These are phyloP conservation scores for Antrozous pallidus DNA, from an alignment of 2,797 vertebrate genomes.

Conservation along the genomic window DNA sequence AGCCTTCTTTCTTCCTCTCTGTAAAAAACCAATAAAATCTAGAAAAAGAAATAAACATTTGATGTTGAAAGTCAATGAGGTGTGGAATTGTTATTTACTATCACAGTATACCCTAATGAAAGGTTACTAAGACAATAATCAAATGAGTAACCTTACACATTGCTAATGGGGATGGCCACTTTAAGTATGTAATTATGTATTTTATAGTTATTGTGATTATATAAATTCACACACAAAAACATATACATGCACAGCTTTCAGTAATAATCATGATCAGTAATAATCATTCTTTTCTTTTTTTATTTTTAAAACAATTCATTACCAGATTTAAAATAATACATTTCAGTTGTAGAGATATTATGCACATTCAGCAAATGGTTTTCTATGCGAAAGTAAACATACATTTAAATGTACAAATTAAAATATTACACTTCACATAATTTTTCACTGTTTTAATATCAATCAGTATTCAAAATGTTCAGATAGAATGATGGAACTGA, in stretches of 20 bases:
- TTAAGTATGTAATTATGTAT: neutral
- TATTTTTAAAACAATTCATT: neutral
- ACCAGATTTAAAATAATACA: neutral
- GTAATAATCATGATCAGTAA: neutral
- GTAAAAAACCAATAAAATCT: too few species aligned
- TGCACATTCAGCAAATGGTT: neutral
- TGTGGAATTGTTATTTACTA: neutral
- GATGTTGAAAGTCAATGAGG: neutral
- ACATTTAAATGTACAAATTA: neutral
- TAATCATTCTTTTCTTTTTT: neutral
- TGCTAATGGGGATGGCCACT: neutral
- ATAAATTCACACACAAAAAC: neutral
- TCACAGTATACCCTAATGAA: neutral
- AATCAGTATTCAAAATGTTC: neutral
- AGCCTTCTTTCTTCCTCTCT: too few species aligned
- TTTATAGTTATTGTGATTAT: neutral
- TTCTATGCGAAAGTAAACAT: neutral
- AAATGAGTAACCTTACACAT: neutral
- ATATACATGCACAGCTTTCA: neutral
- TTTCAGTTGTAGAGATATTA: neutral
- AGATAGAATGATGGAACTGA: neutral
- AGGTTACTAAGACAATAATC: neutral
- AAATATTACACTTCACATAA: neutral
- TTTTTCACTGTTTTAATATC: neutral
- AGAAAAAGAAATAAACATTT: neutral